Base-by-base conservation (phyloP, 1,140 invertebrate genomes). In the Brachionus plicatilis region DNA sequence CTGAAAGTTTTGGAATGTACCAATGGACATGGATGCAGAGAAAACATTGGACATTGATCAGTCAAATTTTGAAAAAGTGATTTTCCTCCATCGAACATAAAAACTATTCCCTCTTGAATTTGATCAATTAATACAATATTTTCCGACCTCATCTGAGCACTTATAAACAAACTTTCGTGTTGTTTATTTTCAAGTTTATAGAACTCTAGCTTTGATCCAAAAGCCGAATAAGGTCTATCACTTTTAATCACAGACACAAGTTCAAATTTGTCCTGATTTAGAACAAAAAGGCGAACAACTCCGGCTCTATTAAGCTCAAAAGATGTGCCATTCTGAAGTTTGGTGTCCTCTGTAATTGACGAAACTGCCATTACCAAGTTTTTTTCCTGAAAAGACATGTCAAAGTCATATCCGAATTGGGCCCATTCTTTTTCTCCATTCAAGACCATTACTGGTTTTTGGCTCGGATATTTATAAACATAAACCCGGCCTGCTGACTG, bases 81-180 rank as follows among this genome's bases (percentile, higher is more conserved):
- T 12, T 37, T 43, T 8, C 79, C 79, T 41, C 79, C 79, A 17
- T 82, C 53, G 17, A 82, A 82, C 14, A 41, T n/a, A 68, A 65
- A 82, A 12, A 82, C 20, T 4, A 65, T n/a, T 27, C 79, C 79
- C 27, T 82, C 79, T 82, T 82, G 79, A 20, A 60, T 68, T 0
- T 65, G 27, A 14, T 82, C 79, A 24, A 68, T 65, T 65, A 45
- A 17, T 47, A 37, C 9, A 33, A 82, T 33, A 47, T 14, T 82
- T 20, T 84, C 68, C 8, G 87, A 87, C 6, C 86, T 45, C 2
- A 85, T 82, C 53, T 86, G 87, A 43, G 86, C 84, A 14, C 86
- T 84, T 68, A 88, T 84, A 9, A 88, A 83, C 12, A 88, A 85
- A 76, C 87, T 86, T 82, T 87, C 87, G 66, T 85, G 84, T 29